Evolutionary conservation across 2,888 invertebrate species (phyloP), one percentile per base, ranked within the genome.

Genomic region (Acleris holmiana): DNA sequence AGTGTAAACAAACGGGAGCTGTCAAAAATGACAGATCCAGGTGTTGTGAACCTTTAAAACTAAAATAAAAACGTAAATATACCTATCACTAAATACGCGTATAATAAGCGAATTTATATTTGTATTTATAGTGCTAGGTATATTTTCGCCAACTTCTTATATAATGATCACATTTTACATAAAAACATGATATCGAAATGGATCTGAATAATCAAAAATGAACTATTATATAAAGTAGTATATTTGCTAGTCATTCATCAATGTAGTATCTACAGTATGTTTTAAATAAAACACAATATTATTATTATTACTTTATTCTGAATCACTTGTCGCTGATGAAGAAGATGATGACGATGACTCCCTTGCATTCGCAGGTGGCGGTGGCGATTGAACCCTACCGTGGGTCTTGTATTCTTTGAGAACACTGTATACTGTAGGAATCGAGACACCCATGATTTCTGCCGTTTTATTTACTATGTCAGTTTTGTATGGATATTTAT

Each of bases 361-460:
- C 23, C 23, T 5, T 5, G 5, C 23, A 47, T 47, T 47, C 48
- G 21, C 48, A 19, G 48, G 48, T 15, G 35, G 53, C 29, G 57
- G 47, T 48, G 57, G 57, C 35, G 57, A 57, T 25, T 3, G 48
- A 47, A 57, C 57, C 19, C 57, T 19, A 47, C 48, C 47, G 48
- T 25, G 47, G 47, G 57, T 57, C 10, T 48, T 57, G 47, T 57
- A 57, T 35, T 48, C 57, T 57, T 57, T 57, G 25, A 48, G 23
- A 47, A 57, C 57, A 57, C 53, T 53, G 53, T 53, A 48, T 6
- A 54, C 44, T 13, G 44, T 55, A 55, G 55, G 55, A 55, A 2
- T 55, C 55, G 55, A 55, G 55, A 55, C 55, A 23, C 55, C 55
- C 40, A 55, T 40, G 40, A 55, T 55, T 55, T 55, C 55, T 44